Evolutionary conservation across 2,888 invertebrate genomes (phyloP).

Genomic region (Ophion ventricosus): DNA sequence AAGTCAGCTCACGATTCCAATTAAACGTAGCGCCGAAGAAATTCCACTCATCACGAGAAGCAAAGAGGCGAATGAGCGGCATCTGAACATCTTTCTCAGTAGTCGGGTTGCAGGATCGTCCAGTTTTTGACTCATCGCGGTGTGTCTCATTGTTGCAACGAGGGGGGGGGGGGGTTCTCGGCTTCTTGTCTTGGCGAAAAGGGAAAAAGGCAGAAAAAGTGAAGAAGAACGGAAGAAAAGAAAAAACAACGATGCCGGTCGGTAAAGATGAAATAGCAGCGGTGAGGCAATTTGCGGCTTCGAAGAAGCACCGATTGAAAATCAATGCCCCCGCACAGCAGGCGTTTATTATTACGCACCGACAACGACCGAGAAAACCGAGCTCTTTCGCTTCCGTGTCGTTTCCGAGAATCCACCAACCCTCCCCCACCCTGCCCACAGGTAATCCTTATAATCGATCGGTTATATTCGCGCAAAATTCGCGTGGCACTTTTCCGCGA

Average conservation of each 20-base stretch:
- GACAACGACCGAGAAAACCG: conserved; percentile 31
- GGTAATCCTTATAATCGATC: conserved; percentile 68
- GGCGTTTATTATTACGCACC: conserved; percentile 68
- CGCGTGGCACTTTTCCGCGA: conserved; percentile 46
- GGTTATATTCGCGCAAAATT: conserved; percentile 63
- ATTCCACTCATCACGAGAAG: neutral
- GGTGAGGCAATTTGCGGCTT: conserved; percentile 65
- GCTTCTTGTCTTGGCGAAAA: conserved; percentile 33
- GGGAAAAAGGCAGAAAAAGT: neutral
- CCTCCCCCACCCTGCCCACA: neutral
- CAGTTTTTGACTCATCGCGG: conserved; percentile 8
- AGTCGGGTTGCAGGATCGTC: neutral
- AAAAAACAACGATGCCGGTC: conserved; percentile 1
- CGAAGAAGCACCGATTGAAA: conserved; percentile 70
- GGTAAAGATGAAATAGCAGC: conserved; percentile 19
- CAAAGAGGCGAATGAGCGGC: neutral
- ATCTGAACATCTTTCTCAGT: neutral
- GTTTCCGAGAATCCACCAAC: conserved; percentile 59
- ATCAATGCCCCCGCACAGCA: conserved; percentile 67
- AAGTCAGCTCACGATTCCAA: neutral
- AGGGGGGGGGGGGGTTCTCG: conserved; percentile 21
- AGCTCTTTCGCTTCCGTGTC: conserved; percentile 47
- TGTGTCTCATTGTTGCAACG: conserved; percentile 9
- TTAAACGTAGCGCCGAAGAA: neutral
- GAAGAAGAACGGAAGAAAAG: neutral